Evolutionary conservation across 2,113 vertebrate species (phyloP), one percentile per base, ranked within the genome.

Genomic region (Crotalus tigris): DNA sequence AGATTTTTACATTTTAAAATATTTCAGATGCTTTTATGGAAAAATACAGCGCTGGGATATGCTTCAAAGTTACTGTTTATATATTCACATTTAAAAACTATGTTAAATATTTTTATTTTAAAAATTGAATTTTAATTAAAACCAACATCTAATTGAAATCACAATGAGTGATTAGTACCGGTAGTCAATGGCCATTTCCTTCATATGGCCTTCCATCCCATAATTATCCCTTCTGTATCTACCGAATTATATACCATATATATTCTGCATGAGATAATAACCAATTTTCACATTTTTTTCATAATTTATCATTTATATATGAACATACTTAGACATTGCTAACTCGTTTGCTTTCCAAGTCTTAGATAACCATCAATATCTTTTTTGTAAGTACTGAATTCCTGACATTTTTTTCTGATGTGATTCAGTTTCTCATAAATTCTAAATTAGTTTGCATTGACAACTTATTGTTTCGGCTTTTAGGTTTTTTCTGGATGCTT

Each of bases 1-100:
- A 87, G 17, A 33, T 87, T 86, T 85, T 87, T 92, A 87, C 17
- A 53, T 87, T 92, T 92, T n/a, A 46, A 87, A 87, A 33, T 87
- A 59, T 87, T 87, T 51, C 6, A 11, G 44, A n/a, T 87, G 5
- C 26, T 87, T 87, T 92, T 87, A 51, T 39, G n/a, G 21, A 21
- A 87, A 39, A 87, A n/a, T 64, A 53, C 46, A 61, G 1, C 53
- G 10, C 29, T 44, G 33, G 49, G 19, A 2, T 24, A 87, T n/a
- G 17, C 64, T 87, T 87, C 57, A 87, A 61, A 92, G n/a, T 89
- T 89, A 8, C 12, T 87, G 33, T 58, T 33, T 87, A 33, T 61
- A 53, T 92, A n/a, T 87, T 87, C 19, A 29, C 11, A 64, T 61
- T 92, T n/a, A 24, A 29, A n/a, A 87, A 53, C 17, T 87, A 92